Percentiles rank a stretch among this genome's conserved stretches.
phyloP scores from a whole-genome alignment of 2,888 invertebrate genomes.

The Tubiluchus corallicola region DNA sequence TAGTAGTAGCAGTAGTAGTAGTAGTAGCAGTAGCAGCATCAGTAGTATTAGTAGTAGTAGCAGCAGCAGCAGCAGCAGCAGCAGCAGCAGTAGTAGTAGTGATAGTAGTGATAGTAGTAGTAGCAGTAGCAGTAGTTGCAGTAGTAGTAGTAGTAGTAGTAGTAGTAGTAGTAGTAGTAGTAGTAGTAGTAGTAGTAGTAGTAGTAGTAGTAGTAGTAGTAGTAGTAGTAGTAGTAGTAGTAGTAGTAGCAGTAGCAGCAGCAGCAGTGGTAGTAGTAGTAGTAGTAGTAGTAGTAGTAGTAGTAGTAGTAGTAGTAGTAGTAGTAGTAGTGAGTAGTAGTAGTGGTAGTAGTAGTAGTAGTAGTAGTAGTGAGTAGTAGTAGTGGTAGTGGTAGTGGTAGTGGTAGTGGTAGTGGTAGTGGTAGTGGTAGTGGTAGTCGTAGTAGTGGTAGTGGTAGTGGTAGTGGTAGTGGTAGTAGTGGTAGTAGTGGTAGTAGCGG shows the following conservation, averaged over 20 bases:
- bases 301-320: conserved; percentile 3
- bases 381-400: too few species aligned
- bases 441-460: conserved; percentile 3
- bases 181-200: conserved; percentile 3
- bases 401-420: too few species aligned
- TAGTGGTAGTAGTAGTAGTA: too few species aligned
- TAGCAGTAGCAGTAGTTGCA: background rate
- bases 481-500: conserved; percentile 3
- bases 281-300: conserved; percentile 3
- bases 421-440: too few species aligned
- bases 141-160: conserved; percentile 1
- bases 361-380: too few species aligned
- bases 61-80: conserved; percentile 3
- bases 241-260: conserved; percentile 3
- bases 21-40: conserved; percentile 1
- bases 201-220: conserved; percentile 3
- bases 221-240: conserved; percentile 3
- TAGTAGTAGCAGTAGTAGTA: conserved; percentile 3
- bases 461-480: conserved; percentile 3
- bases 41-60: too few species aligned
- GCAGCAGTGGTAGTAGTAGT: background rate
- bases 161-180: conserved; percentile 3
- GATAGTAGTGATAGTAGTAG: too few species aligned
- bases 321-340: conserved; percentile 3
- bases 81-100: conserved; percentile 3